Conservation (phyloP, 2,113 vertebrate species). For the Dicerorhinus sumatrensis region DNA sequence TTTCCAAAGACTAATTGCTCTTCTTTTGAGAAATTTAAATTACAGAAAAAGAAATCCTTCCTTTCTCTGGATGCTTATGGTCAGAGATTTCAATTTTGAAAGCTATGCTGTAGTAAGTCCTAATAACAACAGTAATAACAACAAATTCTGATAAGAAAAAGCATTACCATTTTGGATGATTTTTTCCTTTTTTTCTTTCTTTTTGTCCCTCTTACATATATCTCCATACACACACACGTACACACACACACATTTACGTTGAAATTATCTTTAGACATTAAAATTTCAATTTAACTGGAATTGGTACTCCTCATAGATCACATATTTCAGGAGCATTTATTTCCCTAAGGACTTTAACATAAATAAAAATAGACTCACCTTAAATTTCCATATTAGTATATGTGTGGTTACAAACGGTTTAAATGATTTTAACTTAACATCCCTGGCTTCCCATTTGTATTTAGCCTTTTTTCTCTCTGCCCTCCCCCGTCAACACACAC, state of each 20-base stretch:
- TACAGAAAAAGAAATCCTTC: background rate
- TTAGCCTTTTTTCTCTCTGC: background rate
- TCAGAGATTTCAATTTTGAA: conserved; percentile 10
- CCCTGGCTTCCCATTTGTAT: background rate
- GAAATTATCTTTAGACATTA: conserved; percentile 11
- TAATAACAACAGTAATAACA: background rate
- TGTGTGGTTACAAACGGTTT: background rate
- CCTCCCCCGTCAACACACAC: no score
- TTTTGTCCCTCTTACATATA: background rate
- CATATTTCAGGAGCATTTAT: background rate
- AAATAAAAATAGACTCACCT: background rate
- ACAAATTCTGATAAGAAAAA: background rate
- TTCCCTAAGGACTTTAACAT: background rate
- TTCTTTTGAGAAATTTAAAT: background rate
- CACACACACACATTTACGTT: background rate
- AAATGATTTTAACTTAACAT: background rate
- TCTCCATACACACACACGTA: background rate
- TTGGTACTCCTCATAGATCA: background rate
- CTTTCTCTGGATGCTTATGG: background rate
- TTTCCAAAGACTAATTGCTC: background rate
- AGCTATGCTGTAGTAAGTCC: background rate
- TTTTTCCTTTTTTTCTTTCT: background rate
- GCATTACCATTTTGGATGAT: background rate
- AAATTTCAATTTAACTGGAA: conserved; percentile 14
- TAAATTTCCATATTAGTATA: background rate